Conservation (phyloP, 2,888 invertebrate species). For the Eueremaeus valkanovi region DNA sequence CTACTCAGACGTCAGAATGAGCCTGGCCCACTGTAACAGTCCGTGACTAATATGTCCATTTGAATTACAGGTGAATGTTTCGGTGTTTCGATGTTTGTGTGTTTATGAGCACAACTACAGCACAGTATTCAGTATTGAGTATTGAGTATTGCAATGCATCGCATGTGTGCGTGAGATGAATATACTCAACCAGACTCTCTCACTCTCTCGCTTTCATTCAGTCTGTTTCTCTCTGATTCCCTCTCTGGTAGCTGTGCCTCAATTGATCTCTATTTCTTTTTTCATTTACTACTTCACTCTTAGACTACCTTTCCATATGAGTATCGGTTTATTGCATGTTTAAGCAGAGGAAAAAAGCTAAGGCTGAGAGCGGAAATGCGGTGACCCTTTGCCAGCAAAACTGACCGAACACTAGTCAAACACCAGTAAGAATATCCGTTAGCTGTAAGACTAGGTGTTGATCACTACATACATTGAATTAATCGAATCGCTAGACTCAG, state of each 20-base stretch:
- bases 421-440: conserved; percentile 20
- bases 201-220: background rate
- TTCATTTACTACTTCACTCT: background rate
- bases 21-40: background rate
- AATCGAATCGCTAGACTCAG: background rate
- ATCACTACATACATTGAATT: conserved; percentile 20
- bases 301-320: background rate
- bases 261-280: conserved; percentile 12
- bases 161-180: conserved; percentile 27
- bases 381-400: conserved; percentile 1
- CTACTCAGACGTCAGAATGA: no score
- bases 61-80: conserved; percentile 34
- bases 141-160: conserved; percentile 22
- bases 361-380: conserved; percentile 11
- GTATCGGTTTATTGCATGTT: conserved; percentile 31
- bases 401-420: conserved; percentile 26
- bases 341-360: background rate
- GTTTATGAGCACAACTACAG: background rate
- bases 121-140: no score
- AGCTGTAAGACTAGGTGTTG: conserved; percentile 23
- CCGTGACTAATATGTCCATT: conserved; percentile 32
- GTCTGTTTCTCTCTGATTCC: background rate
- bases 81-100: background rate
- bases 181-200: background rate
- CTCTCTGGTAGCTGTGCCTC: background rate